A percentile compares a stretch with the other conserved stretches of the same genome.
phyloP scores from a whole-genome alignment of 1,140 invertebrate genomes.

The Globodera rostochiensis region DNA sequence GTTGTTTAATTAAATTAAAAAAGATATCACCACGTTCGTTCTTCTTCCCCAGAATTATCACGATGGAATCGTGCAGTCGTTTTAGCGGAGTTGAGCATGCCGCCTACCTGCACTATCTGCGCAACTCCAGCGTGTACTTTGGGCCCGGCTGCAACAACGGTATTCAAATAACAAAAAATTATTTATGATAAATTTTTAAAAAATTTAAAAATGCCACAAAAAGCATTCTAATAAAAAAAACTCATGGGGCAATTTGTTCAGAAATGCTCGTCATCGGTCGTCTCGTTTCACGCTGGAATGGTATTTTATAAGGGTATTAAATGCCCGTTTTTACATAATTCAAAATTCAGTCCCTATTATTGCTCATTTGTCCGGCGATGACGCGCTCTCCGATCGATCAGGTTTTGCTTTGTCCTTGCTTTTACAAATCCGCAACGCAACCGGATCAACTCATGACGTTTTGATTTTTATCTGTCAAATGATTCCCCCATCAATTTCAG shows the following conservation, averaged over 20 bases:
- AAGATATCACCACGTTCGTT: too few species aligned
- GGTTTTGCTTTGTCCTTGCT: constrained; percentile 1
- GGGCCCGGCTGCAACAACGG: constrained; percentile 65
- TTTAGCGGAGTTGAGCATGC: constrained; percentile 64
- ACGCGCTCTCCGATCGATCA: constrained; percentile 57
- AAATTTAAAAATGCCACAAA: background rate
- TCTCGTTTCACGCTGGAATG: constrained; percentile 63
- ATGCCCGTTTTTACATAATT: background rate
- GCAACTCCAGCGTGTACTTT: constrained; percentile 64
- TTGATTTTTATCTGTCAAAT: background rate
- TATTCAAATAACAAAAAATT: constrained; percentile 22
- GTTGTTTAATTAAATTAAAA: too few species aligned
- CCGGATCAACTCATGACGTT: too few species aligned
- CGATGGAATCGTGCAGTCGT: constrained; percentile 65
- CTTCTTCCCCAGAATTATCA: constrained; percentile 49
- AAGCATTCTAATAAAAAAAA: background rate
- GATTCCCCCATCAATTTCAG: background rate
- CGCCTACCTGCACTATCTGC: constrained; percentile 62
- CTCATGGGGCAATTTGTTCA: constrained; percentile 6
- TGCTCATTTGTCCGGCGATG: constrained; percentile 65
- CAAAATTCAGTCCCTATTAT: constrained; percentile 54
- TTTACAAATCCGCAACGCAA: background rate
- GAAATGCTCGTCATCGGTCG: constrained; percentile 66
- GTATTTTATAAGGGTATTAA: background rate
- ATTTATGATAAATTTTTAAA: too few species aligned